phyloP scores from a whole-genome alignment of 2,797 vertebrate genomes.

The Peromyscus nudipes region DNA sequence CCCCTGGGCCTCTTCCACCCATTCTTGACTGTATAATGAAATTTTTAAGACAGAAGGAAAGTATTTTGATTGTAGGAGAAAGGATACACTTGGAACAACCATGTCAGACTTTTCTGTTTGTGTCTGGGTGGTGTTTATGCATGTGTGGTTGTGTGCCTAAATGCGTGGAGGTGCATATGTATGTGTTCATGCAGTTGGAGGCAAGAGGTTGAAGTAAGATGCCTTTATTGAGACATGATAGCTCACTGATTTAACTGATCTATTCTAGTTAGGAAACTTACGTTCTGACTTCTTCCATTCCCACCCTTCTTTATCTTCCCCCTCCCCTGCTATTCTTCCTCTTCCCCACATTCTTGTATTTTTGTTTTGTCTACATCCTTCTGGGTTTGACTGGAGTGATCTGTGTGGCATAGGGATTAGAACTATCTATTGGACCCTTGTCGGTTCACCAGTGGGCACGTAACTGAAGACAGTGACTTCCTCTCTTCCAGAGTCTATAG shows the following conservation, averaged over 20 bases:
- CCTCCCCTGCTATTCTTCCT: neutral
- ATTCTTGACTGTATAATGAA: neutral
- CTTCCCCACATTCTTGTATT: neutral
- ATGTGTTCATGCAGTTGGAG: neutral
- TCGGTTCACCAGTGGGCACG: neutral
- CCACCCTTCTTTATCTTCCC: neutral
- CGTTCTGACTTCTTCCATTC: neutral
- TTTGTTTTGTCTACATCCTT: neutral
- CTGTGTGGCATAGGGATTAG: neutral
- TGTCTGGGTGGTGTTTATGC: neutral
- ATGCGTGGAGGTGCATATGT: neutral
- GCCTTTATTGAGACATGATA: neutral
- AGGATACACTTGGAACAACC: neutral
- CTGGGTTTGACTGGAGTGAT: neutral
- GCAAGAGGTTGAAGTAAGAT: neutral
- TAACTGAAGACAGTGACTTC: neutral
- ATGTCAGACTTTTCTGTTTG: neutral
- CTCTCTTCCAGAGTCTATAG: neutral
- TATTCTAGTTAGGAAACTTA: neutral
- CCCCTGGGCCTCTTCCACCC: neutral
- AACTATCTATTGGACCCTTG: neutral
- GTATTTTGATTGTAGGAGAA: neutral
- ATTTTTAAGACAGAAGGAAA: neutral
- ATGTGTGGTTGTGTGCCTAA: neutral
- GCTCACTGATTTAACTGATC: neutral